phyloP scores from a whole-genome alignment of 2,797 vertebrate species.

The Tolypeutes matacus region DNA sequence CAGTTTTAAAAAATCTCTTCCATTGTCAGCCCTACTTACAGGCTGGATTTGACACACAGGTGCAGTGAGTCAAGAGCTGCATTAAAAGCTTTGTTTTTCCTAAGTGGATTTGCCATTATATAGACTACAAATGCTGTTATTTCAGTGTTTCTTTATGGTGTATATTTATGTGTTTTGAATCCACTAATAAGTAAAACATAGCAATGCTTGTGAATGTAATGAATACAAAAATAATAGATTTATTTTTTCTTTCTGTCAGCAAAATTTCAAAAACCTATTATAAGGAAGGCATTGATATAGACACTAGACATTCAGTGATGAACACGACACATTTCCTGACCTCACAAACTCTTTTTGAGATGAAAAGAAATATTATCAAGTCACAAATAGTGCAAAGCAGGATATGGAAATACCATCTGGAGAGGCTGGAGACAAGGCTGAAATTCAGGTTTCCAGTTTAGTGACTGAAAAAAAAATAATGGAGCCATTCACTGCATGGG shows the following conservation, averaged over 20 bases:
- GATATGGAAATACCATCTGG: background rate
- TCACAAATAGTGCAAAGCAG: conserved; percentile 40
- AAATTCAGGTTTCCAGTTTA: conserved; percentile 27
- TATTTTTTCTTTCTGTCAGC: background rate
- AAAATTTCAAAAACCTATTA: conserved; percentile 38
- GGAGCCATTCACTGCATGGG: background rate
- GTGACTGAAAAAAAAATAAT: background rate
- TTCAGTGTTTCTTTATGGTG: background rate
- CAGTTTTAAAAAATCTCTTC: conserved; percentile 62
- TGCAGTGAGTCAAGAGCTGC: conserved; percentile 51
- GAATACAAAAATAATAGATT: conserved; percentile 6
- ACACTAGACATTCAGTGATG: conserved; percentile 3
- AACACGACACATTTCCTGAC: background rate
- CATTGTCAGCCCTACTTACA: conserved; percentile 66
- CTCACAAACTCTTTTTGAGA: conserved; percentile 26
- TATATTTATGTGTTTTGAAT: background rate
- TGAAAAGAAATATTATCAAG: conserved; percentile 50
- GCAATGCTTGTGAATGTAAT: background rate
- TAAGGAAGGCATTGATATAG: background rate
- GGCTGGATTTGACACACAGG: conserved; percentile 57
- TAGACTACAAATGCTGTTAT: background rate
- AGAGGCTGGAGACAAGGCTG: background rate
- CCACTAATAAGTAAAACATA: conserved; percentile 8
- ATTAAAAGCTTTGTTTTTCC: conserved; percentile 40
- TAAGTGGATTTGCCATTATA: conserved; percentile 42